A percentile compares a stretch with the other conserved stretches of the same genome.
These are phyloP conservation scores for Scophthalmus maximus DNA, from an alignment of 2,113 vertebrate genomes.

Conservation along the genomic window DNA sequence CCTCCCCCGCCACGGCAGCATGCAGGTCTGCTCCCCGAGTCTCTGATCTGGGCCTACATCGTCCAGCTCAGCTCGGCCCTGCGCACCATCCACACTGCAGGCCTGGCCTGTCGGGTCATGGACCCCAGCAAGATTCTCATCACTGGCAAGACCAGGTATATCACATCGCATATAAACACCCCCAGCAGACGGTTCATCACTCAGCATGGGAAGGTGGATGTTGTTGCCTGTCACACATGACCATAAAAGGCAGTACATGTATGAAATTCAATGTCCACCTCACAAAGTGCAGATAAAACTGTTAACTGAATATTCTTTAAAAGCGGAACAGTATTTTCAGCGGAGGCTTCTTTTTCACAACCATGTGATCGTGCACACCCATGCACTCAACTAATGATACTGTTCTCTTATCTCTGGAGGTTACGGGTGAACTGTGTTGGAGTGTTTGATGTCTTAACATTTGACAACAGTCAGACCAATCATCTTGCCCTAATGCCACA, in stretches of 20 bases:
- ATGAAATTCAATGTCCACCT: constrained; percentile 5
- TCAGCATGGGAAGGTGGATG: not conserved
- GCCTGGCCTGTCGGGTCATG: constrained; percentile 97
- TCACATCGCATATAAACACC: not conserved
- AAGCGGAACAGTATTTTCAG: constrained; percentile 41
- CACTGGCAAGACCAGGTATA: constrained; percentile 96
- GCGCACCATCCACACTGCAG: constrained; percentile 96
- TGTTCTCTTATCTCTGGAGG: constrained; percentile 76
- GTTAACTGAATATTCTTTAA: constrained; percentile 28
- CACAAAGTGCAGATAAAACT: not conserved
- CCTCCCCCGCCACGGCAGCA: constrained; percentile 96
- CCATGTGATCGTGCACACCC: not conserved
- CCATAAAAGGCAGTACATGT: not conserved
- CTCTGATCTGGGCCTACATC: constrained; percentile 98
- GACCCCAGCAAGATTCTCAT: constrained; percentile 99
- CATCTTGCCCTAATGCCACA: constrained; percentile 98
- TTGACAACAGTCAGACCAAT: constrained; percentile 99
- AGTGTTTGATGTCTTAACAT: constrained; percentile 98
- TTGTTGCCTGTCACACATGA: not conserved
- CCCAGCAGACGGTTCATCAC: not conserved
- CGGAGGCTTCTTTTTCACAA: constrained; percentile 41
- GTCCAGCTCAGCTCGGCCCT: constrained; percentile 97
- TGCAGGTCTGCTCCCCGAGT: constrained; percentile 95
- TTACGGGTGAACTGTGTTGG: constrained; percentile 98
- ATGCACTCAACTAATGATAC: not conserved